These are phyloP conservation scores for Emydura subglobosa DNA, from an alignment of 2,113 vertebrate genomes.

Conservation along the genomic window DNA sequence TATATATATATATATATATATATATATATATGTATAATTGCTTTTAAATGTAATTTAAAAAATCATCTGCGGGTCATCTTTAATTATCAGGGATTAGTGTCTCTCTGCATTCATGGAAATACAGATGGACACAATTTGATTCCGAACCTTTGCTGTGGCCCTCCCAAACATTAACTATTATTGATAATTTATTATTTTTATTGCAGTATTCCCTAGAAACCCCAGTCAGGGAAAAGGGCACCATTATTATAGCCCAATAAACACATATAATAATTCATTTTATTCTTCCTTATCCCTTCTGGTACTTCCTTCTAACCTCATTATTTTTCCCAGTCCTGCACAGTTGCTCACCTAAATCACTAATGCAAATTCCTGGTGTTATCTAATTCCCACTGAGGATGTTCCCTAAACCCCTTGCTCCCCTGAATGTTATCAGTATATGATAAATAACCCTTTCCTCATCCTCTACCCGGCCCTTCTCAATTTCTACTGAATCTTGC, in stretches of 20 bases:
- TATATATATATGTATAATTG: background rate
- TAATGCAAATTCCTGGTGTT: background rate
- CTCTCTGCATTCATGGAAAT: background rate
- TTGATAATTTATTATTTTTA: background rate
- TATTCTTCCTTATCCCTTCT: background rate
- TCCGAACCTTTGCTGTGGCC: background rate
- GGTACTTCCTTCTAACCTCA: background rate
- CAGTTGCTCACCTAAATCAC: accelerated
- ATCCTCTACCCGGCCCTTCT: accelerated
- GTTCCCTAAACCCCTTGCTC: background rate
- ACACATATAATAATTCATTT: background rate
- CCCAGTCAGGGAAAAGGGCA: background rate
- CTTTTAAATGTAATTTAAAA: background rate
- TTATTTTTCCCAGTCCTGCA: background rate
- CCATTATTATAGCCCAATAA: background rate
- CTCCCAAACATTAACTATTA: conserved; percentile 1
- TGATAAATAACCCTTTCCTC: background rate
- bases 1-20: background rate
- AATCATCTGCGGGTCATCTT: background rate
- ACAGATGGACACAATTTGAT: background rate
- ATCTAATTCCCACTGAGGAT: background rate
- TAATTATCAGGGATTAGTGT: background rate
- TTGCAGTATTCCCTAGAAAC: background rate
- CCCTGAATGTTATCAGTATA: background rate
- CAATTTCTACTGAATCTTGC: background rate